These are phyloP conservation scores for Battus philenor DNA, from an alignment of 1,140 invertebrate species.

Conservation along the genomic window DNA sequence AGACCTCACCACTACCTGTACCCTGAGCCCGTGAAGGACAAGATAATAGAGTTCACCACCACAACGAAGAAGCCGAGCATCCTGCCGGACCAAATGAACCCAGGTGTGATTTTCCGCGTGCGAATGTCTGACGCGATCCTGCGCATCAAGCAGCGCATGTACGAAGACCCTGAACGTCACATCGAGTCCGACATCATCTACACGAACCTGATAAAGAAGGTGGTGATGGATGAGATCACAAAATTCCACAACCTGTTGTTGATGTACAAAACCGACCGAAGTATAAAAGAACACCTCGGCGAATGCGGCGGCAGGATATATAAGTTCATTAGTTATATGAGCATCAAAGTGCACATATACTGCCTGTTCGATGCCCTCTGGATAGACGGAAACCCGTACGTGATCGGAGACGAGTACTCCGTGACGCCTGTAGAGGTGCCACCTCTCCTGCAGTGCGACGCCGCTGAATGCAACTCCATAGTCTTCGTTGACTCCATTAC, in stretches of 20 bases:
- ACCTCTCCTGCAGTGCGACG: conserved; percentile 61
- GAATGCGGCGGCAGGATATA: conserved; percentile 65
- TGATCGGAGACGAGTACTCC: conserved; percentile 66
- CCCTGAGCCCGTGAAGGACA: conserved; percentile 60
- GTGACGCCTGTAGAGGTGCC: conserved; percentile 62
- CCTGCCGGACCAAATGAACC: conserved; percentile 63
- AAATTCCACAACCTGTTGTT: conserved; percentile 64
- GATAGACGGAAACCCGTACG: conserved; percentile 66
- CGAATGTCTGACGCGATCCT: conserved; percentile 65
- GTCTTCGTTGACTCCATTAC: conserved; percentile 63
- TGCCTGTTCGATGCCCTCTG: conserved; percentile 63
- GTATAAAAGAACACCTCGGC: conserved; percentile 64
- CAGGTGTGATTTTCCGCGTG: conserved; percentile 62
- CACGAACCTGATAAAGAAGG: conserved; percentile 63
- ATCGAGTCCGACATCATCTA: conserved; percentile 68
- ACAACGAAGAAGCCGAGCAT: conserved; percentile 52
- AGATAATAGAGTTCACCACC: conserved; percentile 49
- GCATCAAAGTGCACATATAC: conserved; percentile 64
- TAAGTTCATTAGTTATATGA: conserved; percentile 69
- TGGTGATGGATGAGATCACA: conserved; percentile 65
- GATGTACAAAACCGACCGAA: conserved; percentile 64
- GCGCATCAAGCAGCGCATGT: conserved; percentile 64
- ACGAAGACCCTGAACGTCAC: conserved; percentile 64
- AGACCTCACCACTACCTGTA: conserved; percentile 60
- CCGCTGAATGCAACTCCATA: conserved; percentile 61